Conservation (phyloP, 2,888 invertebrate genomes). For the Melanotus villosus region DNA sequence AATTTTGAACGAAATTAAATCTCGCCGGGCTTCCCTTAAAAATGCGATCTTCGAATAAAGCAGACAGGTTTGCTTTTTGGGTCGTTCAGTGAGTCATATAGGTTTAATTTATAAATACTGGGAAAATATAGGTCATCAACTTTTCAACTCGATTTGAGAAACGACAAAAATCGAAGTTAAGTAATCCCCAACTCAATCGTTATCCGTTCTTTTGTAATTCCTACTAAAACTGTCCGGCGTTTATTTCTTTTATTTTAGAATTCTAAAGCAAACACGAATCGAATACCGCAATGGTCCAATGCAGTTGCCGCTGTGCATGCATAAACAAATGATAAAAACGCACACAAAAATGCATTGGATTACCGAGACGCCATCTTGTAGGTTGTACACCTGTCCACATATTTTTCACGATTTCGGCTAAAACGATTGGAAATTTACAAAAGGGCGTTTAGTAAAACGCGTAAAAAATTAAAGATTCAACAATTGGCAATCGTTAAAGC, state of each 20-base stretch:
- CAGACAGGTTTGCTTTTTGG: slow-evolving; percentile 11
- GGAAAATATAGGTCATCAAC: slow-evolving; percentile 33
- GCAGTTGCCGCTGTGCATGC: slow-evolving; percentile 18
- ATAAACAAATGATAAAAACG: slow-evolving; percentile 38
- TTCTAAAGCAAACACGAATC: slow-evolving; percentile 1
- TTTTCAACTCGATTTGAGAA: slow-evolving; percentile 9
- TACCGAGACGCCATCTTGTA: slow-evolving; percentile 53
- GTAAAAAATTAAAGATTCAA: background rate
- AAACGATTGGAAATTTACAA: background rate
- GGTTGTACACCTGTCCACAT: slow-evolving; percentile 51
- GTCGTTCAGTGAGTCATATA: slow-evolving; percentile 18
- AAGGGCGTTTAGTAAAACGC: background rate
- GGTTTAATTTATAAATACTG: slow-evolving; percentile 28
- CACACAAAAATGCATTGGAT: slow-evolving; percentile 52
- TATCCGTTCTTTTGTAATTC: background rate
- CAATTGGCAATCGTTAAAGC: background rate
- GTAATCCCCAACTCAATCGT: background rate
- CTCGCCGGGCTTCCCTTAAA: background rate
- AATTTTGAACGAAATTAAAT: no score
- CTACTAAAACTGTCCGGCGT: background rate
- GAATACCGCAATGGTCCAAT: slow-evolving; percentile 17
- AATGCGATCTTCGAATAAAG: background rate
- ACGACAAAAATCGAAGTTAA: slow-evolving; percentile 28
- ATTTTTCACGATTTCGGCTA: slow-evolving; percentile 29
- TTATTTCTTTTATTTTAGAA: background rate